Base-by-base conservation (phyloP, 2,113 vertebrate species). In the Toxotes jaculatrix region DNA sequence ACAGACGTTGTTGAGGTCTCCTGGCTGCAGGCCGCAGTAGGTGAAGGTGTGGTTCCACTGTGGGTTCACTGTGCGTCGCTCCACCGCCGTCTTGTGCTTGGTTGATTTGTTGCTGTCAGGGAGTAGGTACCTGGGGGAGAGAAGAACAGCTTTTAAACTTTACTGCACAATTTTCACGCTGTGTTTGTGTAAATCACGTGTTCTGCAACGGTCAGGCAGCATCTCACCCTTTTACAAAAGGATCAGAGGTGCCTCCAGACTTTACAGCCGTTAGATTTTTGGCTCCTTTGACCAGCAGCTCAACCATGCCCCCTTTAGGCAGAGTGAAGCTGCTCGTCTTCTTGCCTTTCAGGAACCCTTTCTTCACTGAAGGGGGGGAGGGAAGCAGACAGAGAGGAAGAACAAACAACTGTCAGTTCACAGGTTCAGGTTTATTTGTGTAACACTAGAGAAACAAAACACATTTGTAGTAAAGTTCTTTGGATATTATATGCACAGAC, bases 201-300 rank as follows among this genome's bases (percentile, higher is more conserved):
- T 47, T 21, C 5, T 12, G 16, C 9, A 38, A 13, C 0, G 0
- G 49, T 2, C 4, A 31, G 6, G 3, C 16, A 76, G 14, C 17
- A 0, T 57, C 94, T 84, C 91, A 98, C 98, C 98, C 98, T 95
- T 99, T 99, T 23, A 99, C 98, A 12, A 99, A 99, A 23, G 96
- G 96, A 87, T 99, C 98, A 6, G 98, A 99, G 11, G 96, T 97
- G 66, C 98, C 97, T 95, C 97, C 96, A 47, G 97, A 97, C 92
- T 98, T 99, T 78, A 98, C 97, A 0, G 97, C 97, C 3, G 97
- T 99, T 73, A 99, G 93, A 90, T 99, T 99, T 92, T 98, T 99
- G 79, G 97, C 98, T 93, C 98, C 97, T 93, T 99, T 99, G 82
- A 99, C 95, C 57, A 98, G 89, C 51, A 99, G 95, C 93, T 99